Evolutionary conservation across 1,140 invertebrate species (phyloP).

Genomic region (Euwallacea fornicatus): DNA sequence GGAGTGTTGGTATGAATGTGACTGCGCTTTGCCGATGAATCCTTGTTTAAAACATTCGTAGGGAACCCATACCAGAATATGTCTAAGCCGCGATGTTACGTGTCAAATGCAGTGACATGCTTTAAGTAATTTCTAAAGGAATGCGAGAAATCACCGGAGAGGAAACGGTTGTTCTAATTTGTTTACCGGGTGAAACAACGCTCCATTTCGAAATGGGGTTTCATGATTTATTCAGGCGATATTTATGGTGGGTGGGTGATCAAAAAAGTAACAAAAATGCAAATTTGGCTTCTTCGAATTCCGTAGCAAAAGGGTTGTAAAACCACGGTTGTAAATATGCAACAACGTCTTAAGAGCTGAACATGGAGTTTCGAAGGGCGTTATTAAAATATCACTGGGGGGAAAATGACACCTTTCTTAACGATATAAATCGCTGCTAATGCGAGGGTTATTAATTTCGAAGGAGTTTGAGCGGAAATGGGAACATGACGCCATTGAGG

Average conservation of each 20-base stretch:
- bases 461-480: constrained; percentile 17
- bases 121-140: constrained; percentile 29
- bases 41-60: constrained; percentile 3
- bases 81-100: constrained; percentile 24
- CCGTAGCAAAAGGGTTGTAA: constrained; percentile 35
- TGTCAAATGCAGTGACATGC: constrained; percentile 25
- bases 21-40: background rate
- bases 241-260: background rate
- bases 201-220: background rate
- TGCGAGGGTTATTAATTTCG: constrained; percentile 36
- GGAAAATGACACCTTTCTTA: constrained; percentile 40
- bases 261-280: background rate
- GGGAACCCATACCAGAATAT: background rate
- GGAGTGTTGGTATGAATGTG: constrained; percentile 37
- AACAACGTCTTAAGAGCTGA: constrained; percentile 36
- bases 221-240: too few species aligned
- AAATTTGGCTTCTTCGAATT: background rate
- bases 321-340: constrained; percentile 38
- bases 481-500: constrained; percentile 19
- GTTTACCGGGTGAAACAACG: constrained; percentile 2
- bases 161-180: constrained; percentile 17
- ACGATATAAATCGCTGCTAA: constrained; percentile 40
- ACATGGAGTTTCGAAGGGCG: constrained; percentile 32
- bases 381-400: constrained; percentile 37
- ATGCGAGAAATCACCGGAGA: constrained; percentile 11